phyloP scores from a whole-genome alignment of 2,797 vertebrate species.

The Lutjanus campechanus region DNA sequence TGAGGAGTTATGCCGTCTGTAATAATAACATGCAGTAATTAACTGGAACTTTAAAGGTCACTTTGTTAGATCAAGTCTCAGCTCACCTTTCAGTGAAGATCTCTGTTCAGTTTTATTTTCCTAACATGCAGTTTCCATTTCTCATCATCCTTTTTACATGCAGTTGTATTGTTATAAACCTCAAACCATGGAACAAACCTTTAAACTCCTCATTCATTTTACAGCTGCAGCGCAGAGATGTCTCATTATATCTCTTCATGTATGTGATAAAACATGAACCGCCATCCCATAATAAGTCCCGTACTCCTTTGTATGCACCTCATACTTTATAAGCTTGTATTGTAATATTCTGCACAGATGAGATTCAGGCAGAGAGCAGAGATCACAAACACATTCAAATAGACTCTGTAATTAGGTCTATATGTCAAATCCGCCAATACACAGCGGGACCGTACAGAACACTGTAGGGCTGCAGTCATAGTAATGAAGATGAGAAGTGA shows the following conservation, averaged over 20 bases:
- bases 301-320: conserved; percentile 16
- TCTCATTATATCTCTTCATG: conserved; percentile 9
- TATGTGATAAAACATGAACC: conserved; percentile 12
- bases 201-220: neutral
- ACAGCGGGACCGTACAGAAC: conserved; percentile 3
- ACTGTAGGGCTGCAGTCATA: neutral
- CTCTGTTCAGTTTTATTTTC: neutral
- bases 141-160: no score
- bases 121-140: neutral
- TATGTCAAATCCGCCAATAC: conserved; percentile 35
- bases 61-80: no score
- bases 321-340: neutral
- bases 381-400: conserved; percentile 43
- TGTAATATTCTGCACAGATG: conserved; percentile 33
- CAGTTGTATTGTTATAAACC: neutral
- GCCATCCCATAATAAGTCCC: conserved; percentile 1
- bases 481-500: conserved; percentile 25
- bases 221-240: neutral
- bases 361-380: conserved; percentile 24
- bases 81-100: no score
- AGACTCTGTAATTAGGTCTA: conserved; percentile 53
- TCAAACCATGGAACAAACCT: neutral
- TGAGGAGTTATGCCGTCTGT: no score
- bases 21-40: neutral
- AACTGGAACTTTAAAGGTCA: no score